Percentiles rank a stretch among this genome's conserved stretches.
phyloP scores from a whole-genome alignment of 1,140 invertebrate genomes.

The Thaumetopoea pityocampa region DNA sequence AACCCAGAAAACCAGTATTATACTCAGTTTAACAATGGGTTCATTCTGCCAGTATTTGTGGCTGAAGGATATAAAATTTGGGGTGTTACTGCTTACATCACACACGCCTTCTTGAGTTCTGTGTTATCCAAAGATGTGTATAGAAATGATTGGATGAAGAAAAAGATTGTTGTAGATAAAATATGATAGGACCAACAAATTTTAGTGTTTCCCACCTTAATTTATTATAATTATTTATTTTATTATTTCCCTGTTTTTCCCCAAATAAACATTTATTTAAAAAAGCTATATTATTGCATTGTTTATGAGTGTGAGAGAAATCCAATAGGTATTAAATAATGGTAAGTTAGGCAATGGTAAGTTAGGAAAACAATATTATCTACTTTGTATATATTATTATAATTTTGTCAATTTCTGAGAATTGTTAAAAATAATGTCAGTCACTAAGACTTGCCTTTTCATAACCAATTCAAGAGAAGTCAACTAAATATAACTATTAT shows the following conservation, averaged over 20 bases:
- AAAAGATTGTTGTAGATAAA: constrained; percentile 31
- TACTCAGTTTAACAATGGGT: constrained; percentile 53
- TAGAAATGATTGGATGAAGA: constrained; percentile 51
- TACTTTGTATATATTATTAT: too few species aligned
- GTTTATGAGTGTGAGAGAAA: too few species aligned
- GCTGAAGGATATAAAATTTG: constrained; percentile 61
- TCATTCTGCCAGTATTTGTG: constrained; percentile 56
- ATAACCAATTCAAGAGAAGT: too few species aligned
- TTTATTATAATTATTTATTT: constrained; percentile 1
- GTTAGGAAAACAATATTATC: too few species aligned
- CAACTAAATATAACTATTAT: too few species aligned
- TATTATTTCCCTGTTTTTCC: constrained; percentile 18
- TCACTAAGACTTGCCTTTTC: too few species aligned
- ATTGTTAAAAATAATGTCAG: too few species aligned
- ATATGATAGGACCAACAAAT: constrained; percentile 7
- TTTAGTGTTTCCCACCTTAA: too few species aligned
- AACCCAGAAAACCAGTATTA: constrained; percentile 74
- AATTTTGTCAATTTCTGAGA: too few species aligned
- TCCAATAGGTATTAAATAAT: too few species aligned
- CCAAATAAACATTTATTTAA: constrained; percentile 33
- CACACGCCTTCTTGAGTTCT: constrained; percentile 57
- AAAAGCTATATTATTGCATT: constrained; percentile 43
- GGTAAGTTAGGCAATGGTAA: too few species aligned
- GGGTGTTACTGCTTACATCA: constrained; percentile 64
- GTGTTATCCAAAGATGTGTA: constrained; percentile 54